These are phyloP conservation scores for Cactoblastis cactorum DNA, from an alignment of 2,888 invertebrate genomes.

Conservation along the genomic window DNA sequence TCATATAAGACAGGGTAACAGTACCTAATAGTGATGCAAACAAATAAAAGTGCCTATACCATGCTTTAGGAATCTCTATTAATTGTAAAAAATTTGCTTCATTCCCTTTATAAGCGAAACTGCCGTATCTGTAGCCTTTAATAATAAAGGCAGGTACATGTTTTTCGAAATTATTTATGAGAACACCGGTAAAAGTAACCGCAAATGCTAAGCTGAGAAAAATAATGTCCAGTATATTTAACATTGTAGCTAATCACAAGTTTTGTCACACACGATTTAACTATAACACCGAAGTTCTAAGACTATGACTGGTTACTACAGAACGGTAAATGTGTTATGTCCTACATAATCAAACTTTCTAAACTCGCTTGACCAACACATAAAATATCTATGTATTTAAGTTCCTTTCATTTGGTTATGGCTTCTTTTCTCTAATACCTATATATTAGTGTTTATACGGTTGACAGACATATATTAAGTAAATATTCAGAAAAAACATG, in stretches of 20 bases:
- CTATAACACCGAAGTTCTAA: neutral
- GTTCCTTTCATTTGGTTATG: too few species aligned
- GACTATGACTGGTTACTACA: neutral
- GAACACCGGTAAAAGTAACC: conserved; percentile 76
- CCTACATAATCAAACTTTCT: conserved; percentile 4
- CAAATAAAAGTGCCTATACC: conserved; percentile 90
- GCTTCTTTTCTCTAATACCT: too few species aligned
- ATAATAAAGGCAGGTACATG: conserved; percentile 82
- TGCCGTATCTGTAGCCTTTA: conserved; percentile 86
- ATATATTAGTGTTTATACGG: too few species aligned
- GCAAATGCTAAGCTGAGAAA: conserved; percentile 62
- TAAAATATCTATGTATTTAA: too few species aligned
- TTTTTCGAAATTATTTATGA: conserved; percentile 83
- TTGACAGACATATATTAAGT: too few species aligned
- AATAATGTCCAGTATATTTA: conserved; percentile 65
- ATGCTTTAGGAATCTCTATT: conserved; percentile 87
- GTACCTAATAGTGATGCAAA: conserved; percentile 81
- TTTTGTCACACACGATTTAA: neutral
- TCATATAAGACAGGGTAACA: conserved; percentile 65
- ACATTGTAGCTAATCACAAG: conserved; percentile 30
- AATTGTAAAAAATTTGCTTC: conserved; percentile 61
- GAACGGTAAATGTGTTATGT: conserved; percentile 1
- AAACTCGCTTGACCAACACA: too few species aligned
- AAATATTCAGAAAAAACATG: too few species aligned
- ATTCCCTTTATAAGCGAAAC: conserved; percentile 80